Base-by-base conservation (phyloP, 2,888 invertebrate species). In the Tortrix viridana region DNA sequence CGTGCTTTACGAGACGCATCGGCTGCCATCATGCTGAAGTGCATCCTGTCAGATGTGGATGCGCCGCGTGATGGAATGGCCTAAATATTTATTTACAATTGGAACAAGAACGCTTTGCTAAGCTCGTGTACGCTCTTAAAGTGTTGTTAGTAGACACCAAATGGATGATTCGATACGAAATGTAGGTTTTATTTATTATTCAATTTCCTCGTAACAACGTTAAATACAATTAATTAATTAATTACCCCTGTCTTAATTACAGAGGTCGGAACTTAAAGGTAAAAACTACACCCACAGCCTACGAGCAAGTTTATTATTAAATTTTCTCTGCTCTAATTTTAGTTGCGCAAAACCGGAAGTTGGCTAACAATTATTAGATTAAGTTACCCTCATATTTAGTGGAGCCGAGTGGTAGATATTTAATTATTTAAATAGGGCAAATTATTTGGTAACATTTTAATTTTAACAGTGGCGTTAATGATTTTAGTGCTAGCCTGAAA, bases 71-170 rank as follows among this genome's bases (percentile, higher is more conserved):
- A 56, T 52, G 38, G 22, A 52, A 41, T 56, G 26, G 41, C 56
- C 38, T 50, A 41, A 62, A 62, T 57, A 57, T 50, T 62, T 57
- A 62, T 56, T 57, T 57, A 62, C 38, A 32, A 52, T 44, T 50
- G 19, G 32, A 50, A 14, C 9, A 18, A 49, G 7, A 20, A 19
- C 26, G 43, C 26, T n/a, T 44, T 12, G 43, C n/a, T 18, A 32
- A 32, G 32, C 12, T 32, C 32, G 12, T 32, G 32, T 32, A 12
- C 3, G 12, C 12, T 32, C 32, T 32, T 32, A 32, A 32, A 32
- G 3, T 32, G 32, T 32, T 32, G 12, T 7, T 32, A 12, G 3
- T 26, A 3, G 3, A 9, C n/a, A n/a, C n/a, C n/a, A n/a, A n/a
- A n/a, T n/a, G n/a, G n/a, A n/a, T n/a, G n/a, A n/a, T n/a, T n/a